Conservation (phyloP, 1,140 invertebrate species). For the Euwallacea fornicatus region DNA sequence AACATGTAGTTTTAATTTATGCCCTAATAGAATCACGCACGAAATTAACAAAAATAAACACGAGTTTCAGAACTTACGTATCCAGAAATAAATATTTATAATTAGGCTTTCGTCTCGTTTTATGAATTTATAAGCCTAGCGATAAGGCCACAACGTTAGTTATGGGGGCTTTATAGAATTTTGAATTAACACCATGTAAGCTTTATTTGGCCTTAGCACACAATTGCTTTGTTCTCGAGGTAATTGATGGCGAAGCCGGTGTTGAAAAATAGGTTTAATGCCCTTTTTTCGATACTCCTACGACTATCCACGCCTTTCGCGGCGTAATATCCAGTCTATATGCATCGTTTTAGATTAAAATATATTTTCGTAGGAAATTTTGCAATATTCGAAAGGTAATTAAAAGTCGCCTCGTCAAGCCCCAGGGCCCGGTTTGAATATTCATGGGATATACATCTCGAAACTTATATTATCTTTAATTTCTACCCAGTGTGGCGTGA, state of each 20-base stretch:
- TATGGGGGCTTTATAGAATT: not conserved
- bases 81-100: constrained; percentile 23
- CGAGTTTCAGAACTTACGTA: not conserved
- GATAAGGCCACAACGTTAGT: constrained; percentile 4
- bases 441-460: constrained; percentile 36
- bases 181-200: constrained; percentile 2
- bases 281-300: too few relatives aligned
- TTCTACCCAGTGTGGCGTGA: constrained; percentile 37
- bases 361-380: constrained; percentile 36
- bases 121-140: constrained; percentile 8
- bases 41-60: constrained; percentile 16
- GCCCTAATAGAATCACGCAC: constrained; percentile 5
- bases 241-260: too few relatives aligned
- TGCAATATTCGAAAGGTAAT: constrained; percentile 38
- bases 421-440: constrained; percentile 32
- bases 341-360: constrained; percentile 31
- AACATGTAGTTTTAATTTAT: constrained; percentile 16
- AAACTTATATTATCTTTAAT: constrained; percentile 39
- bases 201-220: constrained; percentile 4
- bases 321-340: not conserved
- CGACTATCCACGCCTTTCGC: too few relatives aligned
- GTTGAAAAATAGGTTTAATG: too few relatives aligned
- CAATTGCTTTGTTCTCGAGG: not conserved
- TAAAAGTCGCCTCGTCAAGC: constrained; percentile 36
- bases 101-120: constrained; percentile 24